A percentile compares a stretch with the other conserved stretches of the same genome.
Evolutionary conservation across 2,113 vertebrate species (phyloP).

Genomic region (Aphelocoma coerulescens): DNA sequence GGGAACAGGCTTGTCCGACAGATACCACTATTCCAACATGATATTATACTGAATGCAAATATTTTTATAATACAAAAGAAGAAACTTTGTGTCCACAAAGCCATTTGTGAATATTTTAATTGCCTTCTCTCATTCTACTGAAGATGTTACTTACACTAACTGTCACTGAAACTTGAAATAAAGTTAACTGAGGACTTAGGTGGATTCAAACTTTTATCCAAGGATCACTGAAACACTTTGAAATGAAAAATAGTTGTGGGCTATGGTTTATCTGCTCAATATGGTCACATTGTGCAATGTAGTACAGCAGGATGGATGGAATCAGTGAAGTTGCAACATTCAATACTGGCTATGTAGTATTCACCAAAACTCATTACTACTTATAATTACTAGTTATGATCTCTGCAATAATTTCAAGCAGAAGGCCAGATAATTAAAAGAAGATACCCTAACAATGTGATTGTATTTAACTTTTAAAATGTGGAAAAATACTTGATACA

Average conservation of each 20-base stretch:
- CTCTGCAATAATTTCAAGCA: not conserved
- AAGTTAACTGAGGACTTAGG: not conserved
- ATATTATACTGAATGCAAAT: not conserved
- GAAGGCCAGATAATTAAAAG: not conserved
- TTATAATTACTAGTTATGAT: not conserved
- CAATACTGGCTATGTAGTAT: not conserved
- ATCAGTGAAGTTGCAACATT: not conserved
- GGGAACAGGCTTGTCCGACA: not conserved
- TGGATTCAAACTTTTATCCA: not conserved
- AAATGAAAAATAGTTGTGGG: not conserved
- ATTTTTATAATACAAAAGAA: not conserved
- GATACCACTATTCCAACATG: not conserved
- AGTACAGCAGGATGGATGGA: not conserved
- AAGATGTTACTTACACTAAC: not conserved
- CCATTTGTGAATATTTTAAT: not conserved
- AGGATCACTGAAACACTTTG: not conserved
- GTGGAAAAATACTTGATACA: not conserved
- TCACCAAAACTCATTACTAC: not conserved
- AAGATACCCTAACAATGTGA: not conserved
- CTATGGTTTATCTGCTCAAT: not conserved
- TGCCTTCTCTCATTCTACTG: not conserved
- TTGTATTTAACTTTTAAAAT: not conserved
- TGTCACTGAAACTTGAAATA: not conserved
- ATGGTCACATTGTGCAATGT: not conserved
- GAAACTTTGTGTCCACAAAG: not conserved